A percentile compares a stretch with the other conserved stretches of the same genome.
Conservation (phyloP, 2,797 vertebrate genomes). For the Mastacembelus armatus region DNA sequence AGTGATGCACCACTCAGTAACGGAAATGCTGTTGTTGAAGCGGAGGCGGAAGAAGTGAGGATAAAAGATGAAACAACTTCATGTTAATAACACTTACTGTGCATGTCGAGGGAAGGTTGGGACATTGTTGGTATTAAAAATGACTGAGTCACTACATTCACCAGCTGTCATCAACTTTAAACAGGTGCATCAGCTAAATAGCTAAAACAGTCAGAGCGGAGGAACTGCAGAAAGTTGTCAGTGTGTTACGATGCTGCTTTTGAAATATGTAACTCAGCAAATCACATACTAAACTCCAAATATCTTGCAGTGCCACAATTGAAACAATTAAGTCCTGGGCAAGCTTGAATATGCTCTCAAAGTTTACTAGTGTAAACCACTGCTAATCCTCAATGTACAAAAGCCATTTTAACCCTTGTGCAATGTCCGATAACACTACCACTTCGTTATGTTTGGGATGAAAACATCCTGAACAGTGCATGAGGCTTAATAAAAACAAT, state of each 20-base stretch:
- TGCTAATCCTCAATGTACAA: neutral
- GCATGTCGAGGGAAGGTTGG: neutral
- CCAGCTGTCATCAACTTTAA: conserved; percentile 16
- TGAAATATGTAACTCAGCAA: conserved; percentile 24
- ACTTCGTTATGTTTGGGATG: too few species aligned
- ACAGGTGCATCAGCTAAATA: conserved; percentile 24
- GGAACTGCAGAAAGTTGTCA: conserved; percentile 6
- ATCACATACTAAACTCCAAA: neutral
- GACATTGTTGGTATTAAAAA: neutral
- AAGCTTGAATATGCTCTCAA: neutral
- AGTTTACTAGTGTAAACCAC: neutral
- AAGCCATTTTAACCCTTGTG: too few species aligned
- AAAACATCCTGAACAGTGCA: too few species aligned
- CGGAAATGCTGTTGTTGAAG: conserved; percentile 56
- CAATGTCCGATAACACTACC: too few species aligned
- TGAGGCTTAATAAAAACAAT: neutral
- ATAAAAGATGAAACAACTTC: conserved; percentile 72
- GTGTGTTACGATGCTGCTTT: neutral
- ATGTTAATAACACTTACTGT: conserved; percentile 29
- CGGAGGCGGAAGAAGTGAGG: conserved; percentile 62
- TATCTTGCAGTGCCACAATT: too few species aligned
- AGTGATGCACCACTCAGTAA: conserved; percentile 79
- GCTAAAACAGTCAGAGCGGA: conserved; percentile 4
- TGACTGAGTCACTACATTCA: neutral
- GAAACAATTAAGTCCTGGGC: neutral